Percentiles rank a stretch among this genome's conserved stretches.
phyloP scores from a whole-genome alignment of 2,113 vertebrate species.

The Loxodonta africana region DNA sequence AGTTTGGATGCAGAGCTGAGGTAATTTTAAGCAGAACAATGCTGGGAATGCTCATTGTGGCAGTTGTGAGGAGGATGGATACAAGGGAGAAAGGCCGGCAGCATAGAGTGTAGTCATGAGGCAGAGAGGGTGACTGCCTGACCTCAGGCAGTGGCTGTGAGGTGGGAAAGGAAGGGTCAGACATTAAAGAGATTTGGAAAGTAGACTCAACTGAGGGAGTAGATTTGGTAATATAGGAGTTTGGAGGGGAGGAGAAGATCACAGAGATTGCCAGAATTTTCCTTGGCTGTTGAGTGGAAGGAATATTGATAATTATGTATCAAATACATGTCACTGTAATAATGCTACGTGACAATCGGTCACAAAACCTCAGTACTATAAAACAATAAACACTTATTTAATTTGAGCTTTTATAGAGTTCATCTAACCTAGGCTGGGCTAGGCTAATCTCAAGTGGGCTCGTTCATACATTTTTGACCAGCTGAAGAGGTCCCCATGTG shows the following conservation, averaged over 20 bases:
- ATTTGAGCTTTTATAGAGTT: neutral
- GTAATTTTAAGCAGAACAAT: neutral
- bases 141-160: neutral
- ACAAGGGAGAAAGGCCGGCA: neutral
- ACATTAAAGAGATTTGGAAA: neutral
- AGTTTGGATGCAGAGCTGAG: neutral
- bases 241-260: neutral
- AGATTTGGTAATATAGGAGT: neutral
- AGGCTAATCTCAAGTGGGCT: neutral
- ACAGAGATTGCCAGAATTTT: neutral
- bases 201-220: neutral
- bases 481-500: neutral
- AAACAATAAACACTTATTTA: neutral
- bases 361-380: neutral
- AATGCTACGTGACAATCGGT: no score
- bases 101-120: neutral
- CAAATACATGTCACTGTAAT: no score
- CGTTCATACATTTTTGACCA: neutral
- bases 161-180: no score
- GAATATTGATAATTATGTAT: no score
- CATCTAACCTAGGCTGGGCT: neutral
- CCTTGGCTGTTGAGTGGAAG: neutral
- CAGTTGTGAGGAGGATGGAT: neutral
- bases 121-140: neutral
- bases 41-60: neutral